Conservation (phyloP, 2,888 invertebrate species). For the Hymenopus coronatus region DNA sequence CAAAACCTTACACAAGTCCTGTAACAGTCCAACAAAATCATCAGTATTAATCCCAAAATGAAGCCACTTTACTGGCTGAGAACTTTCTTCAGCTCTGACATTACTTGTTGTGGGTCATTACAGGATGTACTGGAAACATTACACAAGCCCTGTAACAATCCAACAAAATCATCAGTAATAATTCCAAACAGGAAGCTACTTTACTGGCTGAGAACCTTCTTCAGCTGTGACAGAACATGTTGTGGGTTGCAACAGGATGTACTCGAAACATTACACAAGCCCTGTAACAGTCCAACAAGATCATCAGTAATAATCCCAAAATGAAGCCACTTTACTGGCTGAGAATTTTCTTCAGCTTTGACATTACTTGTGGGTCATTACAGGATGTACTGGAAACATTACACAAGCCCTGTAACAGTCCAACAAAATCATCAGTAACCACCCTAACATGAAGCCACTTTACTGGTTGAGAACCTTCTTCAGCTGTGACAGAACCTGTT, state of each 20-base stretch:
- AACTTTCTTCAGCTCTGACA: conserved; percentile 58
- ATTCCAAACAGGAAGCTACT: too few species aligned
- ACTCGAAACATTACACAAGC: conserved; percentile 68
- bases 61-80: conserved; percentile 44
- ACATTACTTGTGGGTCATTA: conserved; percentile 62
- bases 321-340: conserved; percentile 36
- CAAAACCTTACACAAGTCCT: conserved; percentile 70
- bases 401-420: conserved; percentile 56
- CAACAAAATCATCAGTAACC: too few species aligned
- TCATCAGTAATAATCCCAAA: too few species aligned
- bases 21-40: too few species aligned
- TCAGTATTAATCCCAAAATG: too few species aligned
- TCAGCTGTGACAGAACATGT: conserved; percentile 60
- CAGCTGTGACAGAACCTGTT: conserved; percentile 63
- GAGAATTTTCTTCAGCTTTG: conserved; percentile 59
- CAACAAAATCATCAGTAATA: too few species aligned
- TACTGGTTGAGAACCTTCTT: conserved; percentile 53
- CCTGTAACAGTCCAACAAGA: conserved; percentile 45
- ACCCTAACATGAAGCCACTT: too few species aligned
- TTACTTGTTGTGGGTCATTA: conserved; percentile 61
- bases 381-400: conserved; percentile 70
- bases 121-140: conserved; percentile 70
- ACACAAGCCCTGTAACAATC: conserved; percentile 61
- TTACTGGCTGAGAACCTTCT: conserved; percentile 52
- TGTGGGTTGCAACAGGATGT: conserved; percentile 65